Conservation (phyloP, 1,140 invertebrate species). For the Listronotus oregonensis region DNA sequence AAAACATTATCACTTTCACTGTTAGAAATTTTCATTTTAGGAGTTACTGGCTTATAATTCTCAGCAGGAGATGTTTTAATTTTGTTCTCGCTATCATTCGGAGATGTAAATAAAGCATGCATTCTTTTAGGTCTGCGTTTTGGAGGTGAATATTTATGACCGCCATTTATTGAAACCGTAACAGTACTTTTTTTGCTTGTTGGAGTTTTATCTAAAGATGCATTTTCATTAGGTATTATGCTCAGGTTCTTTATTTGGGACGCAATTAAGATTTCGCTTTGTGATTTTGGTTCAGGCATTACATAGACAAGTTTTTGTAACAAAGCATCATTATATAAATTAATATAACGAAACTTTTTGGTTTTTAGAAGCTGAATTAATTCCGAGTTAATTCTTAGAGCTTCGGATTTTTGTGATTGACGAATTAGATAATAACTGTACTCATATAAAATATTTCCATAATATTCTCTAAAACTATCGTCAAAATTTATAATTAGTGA, state of each 20-base stretch:
- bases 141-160: conserved; percentile 12
- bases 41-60: not conserved
- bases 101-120: not conserved
- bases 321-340: conserved; percentile 29
- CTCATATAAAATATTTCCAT: conserved; percentile 29
- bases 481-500: conserved; percentile 23
- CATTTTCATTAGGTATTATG: not conserved
- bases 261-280: not conserved
- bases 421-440: conserved; percentile 19
- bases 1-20: not conserved
- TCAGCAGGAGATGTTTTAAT: not conserved
- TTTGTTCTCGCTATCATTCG: not conserved
- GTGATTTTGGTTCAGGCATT: not conserved
- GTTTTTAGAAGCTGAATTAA: conserved; percentile 24
- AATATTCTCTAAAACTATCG: conserved; percentile 22
- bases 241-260: not conserved
- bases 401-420: conserved; percentile 4
- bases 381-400: conserved; percentile 23
- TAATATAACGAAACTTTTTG: conserved; percentile 8
- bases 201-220: not conserved
- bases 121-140: conserved; percentile 4
- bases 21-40: not conserved
- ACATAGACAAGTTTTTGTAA: conserved; percentile 23
- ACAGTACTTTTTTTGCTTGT: conserved; percentile 3
- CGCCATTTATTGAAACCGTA: not conserved